Percentiles rank a stretch among this genome's conserved stretches.
Conservation (phyloP, 2,888 invertebrate species). For the Tachystola acroxantha region DNA sequence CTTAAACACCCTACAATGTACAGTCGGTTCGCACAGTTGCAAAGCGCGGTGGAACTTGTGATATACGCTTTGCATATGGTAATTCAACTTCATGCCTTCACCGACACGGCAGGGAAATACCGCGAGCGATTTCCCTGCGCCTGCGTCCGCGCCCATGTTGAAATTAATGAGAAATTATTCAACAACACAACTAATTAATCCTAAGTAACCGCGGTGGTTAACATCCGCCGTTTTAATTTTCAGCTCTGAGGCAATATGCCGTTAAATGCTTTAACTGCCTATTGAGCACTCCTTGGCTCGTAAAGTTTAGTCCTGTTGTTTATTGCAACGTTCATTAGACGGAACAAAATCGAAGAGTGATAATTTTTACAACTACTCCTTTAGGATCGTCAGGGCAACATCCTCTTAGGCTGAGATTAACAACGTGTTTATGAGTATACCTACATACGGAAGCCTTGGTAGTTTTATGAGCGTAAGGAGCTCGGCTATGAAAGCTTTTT, state of each 20-base stretch:
- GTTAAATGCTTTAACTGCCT: constrained; percentile 59
- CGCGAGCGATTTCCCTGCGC: constrained; percentile 26
- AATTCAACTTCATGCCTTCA: constrained; percentile 35
- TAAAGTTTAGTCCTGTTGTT: constrained; percentile 60
- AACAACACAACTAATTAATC: constrained; percentile 54
- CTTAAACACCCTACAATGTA: too few species aligned
- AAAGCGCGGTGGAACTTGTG: constrained; percentile 11
- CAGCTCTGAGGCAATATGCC: constrained; percentile 52
- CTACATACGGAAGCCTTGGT: neutral
- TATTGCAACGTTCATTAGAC: constrained; percentile 43
- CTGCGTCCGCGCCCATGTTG: constrained; percentile 30
- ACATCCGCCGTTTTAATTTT: constrained; percentile 53
- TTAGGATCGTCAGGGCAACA: neutral
- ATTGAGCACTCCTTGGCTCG: constrained; percentile 52
- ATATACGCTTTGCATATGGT: constrained; percentile 40
- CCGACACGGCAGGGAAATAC: constrained; percentile 51
- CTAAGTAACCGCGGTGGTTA: constrained; percentile 33
- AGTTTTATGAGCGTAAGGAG: neutral
- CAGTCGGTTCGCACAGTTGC: constrained; percentile 1
- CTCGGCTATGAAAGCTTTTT: neutral
- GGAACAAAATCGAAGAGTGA: constrained; percentile 21
- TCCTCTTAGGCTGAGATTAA: neutral
- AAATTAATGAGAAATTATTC: constrained; percentile 63
- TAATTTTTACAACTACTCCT: constrained; percentile 9
- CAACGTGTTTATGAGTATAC: neutral